Conservation (phyloP, 2,888 invertebrate genomes). For the Drosophila monieri region DNA sequence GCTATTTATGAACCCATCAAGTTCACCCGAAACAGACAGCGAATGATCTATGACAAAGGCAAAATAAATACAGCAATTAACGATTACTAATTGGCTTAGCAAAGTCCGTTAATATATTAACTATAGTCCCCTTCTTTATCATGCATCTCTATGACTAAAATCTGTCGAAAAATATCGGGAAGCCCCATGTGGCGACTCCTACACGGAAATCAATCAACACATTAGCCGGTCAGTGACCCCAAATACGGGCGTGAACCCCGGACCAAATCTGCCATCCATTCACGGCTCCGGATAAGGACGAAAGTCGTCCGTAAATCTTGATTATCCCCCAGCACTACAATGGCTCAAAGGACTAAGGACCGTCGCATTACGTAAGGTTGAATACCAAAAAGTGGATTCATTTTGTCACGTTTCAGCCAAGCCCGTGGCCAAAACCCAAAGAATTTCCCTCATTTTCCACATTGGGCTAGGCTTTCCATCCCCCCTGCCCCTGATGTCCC, state of each 20-base stretch:
- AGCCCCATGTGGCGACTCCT: neutral
- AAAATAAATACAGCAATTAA: neutral
- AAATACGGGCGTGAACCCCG: constrained; percentile 21
- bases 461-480: constrained; percentile 44
- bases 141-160: neutral
- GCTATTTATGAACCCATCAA: constrained; percentile 38
- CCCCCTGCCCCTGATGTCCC: constrained; percentile 5
- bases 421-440: constrained; percentile 53
- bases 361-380: constrained; percentile 58
- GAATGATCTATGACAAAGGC: neutral
- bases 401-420: constrained; percentile 59
- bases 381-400: constrained; percentile 47
- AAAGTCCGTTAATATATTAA: no score
- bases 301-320: constrained; percentile 47
- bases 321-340: constrained; percentile 39
- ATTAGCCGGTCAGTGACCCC: constrained; percentile 43
- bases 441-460: constrained; percentile 43
- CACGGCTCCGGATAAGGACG: constrained; percentile 25
- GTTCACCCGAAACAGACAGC: constrained; percentile 12
- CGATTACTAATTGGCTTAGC: neutral
- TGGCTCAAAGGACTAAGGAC: constrained; percentile 26
- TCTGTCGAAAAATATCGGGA: neutral
- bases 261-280: neutral
- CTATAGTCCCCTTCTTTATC: no score
- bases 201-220: constrained; percentile 28